Percentiles rank a stretch among this genome's conserved stretches.
These are phyloP conservation scores for Periophthalmus modestus DNA, from an alignment of 2,113 vertebrate species.

Conservation along the genomic window DNA sequence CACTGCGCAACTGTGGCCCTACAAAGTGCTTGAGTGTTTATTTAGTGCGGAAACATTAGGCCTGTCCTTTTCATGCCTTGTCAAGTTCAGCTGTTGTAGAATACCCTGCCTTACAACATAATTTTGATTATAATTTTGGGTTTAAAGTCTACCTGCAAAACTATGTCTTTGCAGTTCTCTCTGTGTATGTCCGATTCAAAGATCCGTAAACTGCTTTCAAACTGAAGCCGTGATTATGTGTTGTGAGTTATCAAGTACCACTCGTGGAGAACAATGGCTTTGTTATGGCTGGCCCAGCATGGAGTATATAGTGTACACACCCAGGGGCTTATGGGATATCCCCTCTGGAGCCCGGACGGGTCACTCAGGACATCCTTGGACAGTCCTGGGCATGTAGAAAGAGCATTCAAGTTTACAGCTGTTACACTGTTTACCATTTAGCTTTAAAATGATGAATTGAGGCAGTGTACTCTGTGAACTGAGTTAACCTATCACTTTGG, in stretches of 20 bases:
- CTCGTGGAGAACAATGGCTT: slow-evolving; percentile 47
- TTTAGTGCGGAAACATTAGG: background rate
- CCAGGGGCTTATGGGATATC: slow-evolving; percentile 31
- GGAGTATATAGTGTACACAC: slow-evolving; percentile 14
- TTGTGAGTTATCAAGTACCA: slow-evolving; percentile 31
- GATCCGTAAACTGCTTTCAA: slow-evolving; percentile 5
- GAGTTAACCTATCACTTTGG: background rate
- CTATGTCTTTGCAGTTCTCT: background rate
- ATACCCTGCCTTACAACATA: background rate
- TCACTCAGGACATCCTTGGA: slow-evolving; percentile 13
- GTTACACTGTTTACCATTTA: background rate
- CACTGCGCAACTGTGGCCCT: too few relatives aligned
- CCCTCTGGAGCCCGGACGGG: slow-evolving; percentile 10
- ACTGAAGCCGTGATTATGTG: slow-evolving; percentile 8
- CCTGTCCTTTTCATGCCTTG: background rate
- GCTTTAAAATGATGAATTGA: background rate
- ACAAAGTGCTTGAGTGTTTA: too few relatives aligned
- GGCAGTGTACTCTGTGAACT: background rate
- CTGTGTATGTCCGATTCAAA: background rate
- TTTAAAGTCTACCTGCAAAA: background rate
- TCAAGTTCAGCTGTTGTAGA: background rate
- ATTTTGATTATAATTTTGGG: background rate
- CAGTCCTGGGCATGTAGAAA: background rate
- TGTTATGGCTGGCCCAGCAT: slow-evolving; percentile 53
- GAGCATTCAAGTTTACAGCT: background rate